phyloP scores from a whole-genome alignment of 2,113 vertebrate genomes.

The Sceloporus undulatus region DNA sequence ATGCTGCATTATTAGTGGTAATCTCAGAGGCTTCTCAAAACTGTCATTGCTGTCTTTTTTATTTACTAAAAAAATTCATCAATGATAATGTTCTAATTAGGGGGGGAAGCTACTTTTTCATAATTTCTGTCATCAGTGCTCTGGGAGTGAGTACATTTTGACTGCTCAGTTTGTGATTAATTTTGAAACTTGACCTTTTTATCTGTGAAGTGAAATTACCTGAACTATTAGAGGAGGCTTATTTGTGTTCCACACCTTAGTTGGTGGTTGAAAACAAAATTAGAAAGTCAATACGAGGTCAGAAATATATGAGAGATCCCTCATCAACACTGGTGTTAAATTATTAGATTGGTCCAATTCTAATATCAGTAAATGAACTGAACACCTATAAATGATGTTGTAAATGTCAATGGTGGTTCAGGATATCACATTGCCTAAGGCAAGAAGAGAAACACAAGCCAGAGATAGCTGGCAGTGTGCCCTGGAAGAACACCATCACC shows the following conservation, averaged over 20 bases:
- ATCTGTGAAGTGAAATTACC: slow-evolving; percentile 17
- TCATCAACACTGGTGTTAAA: neutral
- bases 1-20: slow-evolving; percentile 10
- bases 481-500: neutral
- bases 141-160: slow-evolving; percentile 8
- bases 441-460: neutral
- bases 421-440: neutral
- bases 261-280: neutral
- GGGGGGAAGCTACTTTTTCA: neutral
- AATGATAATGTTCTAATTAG: slow-evolving; percentile 32
- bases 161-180: slow-evolving; percentile 8
- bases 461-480: neutral
- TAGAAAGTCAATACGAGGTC: neutral
- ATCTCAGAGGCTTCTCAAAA: slow-evolving; percentile 26
- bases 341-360: neutral
- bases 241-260: neutral
- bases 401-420: neutral
- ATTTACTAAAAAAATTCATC: slow-evolving; percentile 28
- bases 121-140: neutral
- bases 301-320: neutral
- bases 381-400: neutral
- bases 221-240: slow-evolving; percentile 9
- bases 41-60: slow-evolving; percentile 3
- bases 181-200: slow-evolving; percentile 2
- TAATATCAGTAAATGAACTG: neutral